phyloP scores from a whole-genome alignment of 2,888 invertebrate genomes.

The Drosophila melanosoma region DNA sequence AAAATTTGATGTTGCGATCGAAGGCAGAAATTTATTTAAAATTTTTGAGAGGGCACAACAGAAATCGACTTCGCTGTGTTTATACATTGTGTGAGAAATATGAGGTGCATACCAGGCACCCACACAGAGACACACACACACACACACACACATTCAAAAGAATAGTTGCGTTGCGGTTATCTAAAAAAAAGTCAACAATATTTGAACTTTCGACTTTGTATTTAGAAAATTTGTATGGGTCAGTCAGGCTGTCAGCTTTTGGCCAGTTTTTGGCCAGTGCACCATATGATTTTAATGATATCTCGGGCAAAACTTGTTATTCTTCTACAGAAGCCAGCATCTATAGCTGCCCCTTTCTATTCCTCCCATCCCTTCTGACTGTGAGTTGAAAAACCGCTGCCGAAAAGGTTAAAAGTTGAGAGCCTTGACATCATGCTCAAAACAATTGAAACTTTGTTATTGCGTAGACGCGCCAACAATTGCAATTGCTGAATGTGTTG shows the following conservation, averaged over 20 bases:
- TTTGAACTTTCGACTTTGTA: conserved; percentile 32
- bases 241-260: conserved; percentile 9
- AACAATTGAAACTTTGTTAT: conserved; percentile 61
- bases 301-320: conserved; percentile 18
- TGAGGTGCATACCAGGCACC: conserved; percentile 27
- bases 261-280: conserved; percentile 60
- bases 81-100: conserved; percentile 21
- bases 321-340: not conserved
- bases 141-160: not conserved
- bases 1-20: not conserved
- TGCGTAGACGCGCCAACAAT: conserved; percentile 29
- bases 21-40: not conserved
- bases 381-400: conserved; percentile 18
- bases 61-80: not conserved
- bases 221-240: conserved; percentile 5
- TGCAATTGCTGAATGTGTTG: conserved; percentile 36
- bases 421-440: conserved; percentile 34
- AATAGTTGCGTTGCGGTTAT: conserved; percentile 11
- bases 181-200: conserved; percentile 21
- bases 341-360: not conserved
- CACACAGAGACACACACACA: not conserved
- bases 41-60: conserved; percentile 20
- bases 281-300: conserved; percentile 77
- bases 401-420: conserved; percentile 42
- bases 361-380: too few species aligned